phyloP scores from a whole-genome alignment of 2,113 vertebrate genomes.

The Labeo rohita region DNA sequence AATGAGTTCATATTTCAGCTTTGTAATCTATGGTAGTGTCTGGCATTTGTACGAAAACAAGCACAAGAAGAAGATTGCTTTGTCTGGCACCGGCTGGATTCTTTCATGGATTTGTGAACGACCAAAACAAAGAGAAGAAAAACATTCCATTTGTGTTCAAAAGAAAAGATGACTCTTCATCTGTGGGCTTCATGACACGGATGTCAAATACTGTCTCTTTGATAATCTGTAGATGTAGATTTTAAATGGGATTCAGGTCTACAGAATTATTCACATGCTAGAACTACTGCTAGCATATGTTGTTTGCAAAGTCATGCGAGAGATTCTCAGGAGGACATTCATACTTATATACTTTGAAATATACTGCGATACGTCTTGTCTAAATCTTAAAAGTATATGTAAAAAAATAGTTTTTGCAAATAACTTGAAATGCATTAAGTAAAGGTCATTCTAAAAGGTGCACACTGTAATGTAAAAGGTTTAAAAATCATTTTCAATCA shows the following conservation, averaged over 20 bases:
- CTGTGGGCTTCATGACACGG: neutral
- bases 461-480: no score
- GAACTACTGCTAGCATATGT: neutral
- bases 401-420: no score
- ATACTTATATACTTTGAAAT: neutral
- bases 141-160: conserved; percentile 42
- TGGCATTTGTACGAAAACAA: conserved; percentile 36
- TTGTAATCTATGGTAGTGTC: conserved; percentile 21
- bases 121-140: conserved; percentile 35
- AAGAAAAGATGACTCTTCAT: conserved; percentile 24
- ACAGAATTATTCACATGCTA: no score
- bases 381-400: no score
- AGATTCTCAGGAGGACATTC: neutral
- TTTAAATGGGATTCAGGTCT: neutral
- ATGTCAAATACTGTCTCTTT: conserved; percentile 8
- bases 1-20: neutral
- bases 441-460: no score
- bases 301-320: neutral
- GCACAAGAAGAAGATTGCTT: conserved; percentile 24
- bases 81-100: conserved; percentile 20
- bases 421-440: no score
- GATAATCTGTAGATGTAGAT: conserved; percentile 12
- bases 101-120: conserved; percentile 20
- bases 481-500: no score
- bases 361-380: no score